A percentile compares a stretch with the other conserved stretches of the same genome.
Conservation (phyloP, 2,797 vertebrate genomes). For the Urocyon cinereoargenteus region DNA sequence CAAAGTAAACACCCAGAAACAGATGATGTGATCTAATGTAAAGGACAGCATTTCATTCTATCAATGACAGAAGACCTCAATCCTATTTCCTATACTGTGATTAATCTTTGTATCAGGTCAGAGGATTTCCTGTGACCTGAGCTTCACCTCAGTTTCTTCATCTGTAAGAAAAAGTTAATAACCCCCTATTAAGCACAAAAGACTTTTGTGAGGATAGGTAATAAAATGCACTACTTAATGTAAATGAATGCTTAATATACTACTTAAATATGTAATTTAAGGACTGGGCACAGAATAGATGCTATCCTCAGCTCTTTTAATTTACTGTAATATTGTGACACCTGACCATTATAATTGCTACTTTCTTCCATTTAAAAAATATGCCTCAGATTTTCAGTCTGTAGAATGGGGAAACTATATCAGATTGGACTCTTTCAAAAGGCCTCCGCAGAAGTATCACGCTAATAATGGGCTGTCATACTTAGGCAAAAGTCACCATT, state of each 20-base stretch:
- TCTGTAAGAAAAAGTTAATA: not conserved
- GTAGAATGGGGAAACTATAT: not conserved
- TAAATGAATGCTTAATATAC: not conserved
- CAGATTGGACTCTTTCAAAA: not conserved
- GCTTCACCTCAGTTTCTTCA: not conserved
- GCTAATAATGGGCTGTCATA: not conserved
- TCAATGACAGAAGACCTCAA: not conserved
- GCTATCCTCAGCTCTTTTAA: not conserved
- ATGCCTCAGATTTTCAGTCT: not conserved
- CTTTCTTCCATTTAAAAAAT: not conserved
- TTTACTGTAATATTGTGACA: not conserved
- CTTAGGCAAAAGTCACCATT: not conserved
- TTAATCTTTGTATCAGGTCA: not conserved
- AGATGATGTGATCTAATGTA: not conserved
- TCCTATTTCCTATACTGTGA: not conserved
- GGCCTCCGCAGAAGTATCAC: not conserved
- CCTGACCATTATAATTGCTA: not conserved
- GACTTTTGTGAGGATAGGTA: not conserved
- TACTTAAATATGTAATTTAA: not conserved
- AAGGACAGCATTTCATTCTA: not conserved
- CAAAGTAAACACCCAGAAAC: constrained; percentile 40
- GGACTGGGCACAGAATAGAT: not conserved
- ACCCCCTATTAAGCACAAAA: not conserved
- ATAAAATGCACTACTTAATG: not conserved
- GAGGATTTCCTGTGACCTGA: not conserved